Conservation (phyloP, 2,888 invertebrate species). For the Pinctada fucata region DNA sequence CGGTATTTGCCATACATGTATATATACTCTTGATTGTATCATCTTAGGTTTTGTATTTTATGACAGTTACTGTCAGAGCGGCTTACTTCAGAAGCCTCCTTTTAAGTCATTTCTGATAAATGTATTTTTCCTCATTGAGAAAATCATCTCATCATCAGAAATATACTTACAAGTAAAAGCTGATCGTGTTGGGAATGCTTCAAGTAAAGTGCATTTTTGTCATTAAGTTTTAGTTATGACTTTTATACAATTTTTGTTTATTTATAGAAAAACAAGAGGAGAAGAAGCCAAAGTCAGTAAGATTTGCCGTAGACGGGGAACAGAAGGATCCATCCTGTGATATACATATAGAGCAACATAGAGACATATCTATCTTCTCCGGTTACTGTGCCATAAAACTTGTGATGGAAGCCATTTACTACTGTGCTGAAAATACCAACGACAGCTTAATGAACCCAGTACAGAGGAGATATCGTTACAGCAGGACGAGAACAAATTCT, state of each 20-base stretch:
- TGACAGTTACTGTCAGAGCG: no score
- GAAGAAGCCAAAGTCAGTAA: conserved; percentile 58
- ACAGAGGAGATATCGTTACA: conserved; percentile 34
- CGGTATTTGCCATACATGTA: no score
- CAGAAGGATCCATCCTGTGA: conserved; percentile 12
- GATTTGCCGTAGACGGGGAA: conserved; percentile 54
- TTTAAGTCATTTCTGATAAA: no score
- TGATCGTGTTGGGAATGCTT: no score
- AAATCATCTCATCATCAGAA: no score
- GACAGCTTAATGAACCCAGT: conserved; percentile 62
- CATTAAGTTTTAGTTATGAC: not conserved
- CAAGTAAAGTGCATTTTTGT: no score
- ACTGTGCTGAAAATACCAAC: conserved; percentile 62
- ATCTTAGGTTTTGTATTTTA: no score
- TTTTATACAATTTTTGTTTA: not conserved
- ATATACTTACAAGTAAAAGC: no score
- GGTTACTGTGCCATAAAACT: conserved; percentile 71
- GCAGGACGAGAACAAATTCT: conserved; percentile 18
- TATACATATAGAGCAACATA: conserved; percentile 66
- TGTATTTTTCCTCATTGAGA: no score
- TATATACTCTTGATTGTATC: no score
- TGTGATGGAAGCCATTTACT: conserved; percentile 70
- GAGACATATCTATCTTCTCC: conserved; percentile 68
- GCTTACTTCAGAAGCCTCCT: no score
- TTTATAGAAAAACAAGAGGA: not conserved